Evolutionary conservation across 2,113 vertebrate genomes (phyloP).

Genomic region (Scopus umbretta): DNA sequence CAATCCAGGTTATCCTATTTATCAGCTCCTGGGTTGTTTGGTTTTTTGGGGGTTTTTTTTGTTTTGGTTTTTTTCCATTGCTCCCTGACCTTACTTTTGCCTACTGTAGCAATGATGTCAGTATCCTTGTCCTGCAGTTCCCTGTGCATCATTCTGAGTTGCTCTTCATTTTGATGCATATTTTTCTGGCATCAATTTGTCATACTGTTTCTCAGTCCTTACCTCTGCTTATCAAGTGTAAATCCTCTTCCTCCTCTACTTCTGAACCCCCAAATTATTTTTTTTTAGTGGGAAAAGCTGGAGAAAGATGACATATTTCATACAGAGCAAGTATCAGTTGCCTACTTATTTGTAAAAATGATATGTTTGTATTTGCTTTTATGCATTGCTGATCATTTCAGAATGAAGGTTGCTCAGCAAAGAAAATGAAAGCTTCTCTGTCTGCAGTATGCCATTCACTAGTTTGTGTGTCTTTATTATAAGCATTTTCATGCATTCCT

Average conservation of each 20-base stretch:
- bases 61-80: background rate
- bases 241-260: background rate
- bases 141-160: background rate
- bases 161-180: background rate
- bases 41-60: too few species aligned
- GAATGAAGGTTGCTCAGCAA: background rate
- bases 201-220: background rate
- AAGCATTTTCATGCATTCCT: background rate
- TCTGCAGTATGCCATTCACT: background rate
- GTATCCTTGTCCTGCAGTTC: background rate
- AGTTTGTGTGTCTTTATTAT: background rate
- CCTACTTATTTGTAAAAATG: background rate
- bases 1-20: background rate
- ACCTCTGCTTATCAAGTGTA: background rate
- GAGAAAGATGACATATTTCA: background rate
- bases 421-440: background rate
- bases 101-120: background rate
- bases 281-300: background rate
- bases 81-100: background rate
- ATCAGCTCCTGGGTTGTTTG: background rate
- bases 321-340: background rate
- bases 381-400: background rate
- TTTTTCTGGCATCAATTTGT: background rate
- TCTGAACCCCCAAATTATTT: background rate
- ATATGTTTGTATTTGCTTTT: background rate